Conservation (phyloP, 2,113 vertebrate species). For the Heteronetta atricapilla region DNA sequence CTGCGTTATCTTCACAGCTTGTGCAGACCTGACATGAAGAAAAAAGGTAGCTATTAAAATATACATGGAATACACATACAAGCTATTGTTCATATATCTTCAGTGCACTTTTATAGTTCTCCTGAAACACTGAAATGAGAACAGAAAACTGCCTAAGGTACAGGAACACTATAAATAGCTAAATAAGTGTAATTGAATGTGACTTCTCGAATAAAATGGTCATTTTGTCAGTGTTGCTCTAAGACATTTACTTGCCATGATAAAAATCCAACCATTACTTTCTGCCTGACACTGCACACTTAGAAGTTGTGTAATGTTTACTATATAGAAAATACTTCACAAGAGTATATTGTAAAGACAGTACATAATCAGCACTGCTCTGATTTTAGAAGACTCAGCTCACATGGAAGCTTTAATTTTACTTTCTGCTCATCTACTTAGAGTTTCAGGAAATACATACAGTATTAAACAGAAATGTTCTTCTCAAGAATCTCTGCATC, state of each 20-base stretch:
- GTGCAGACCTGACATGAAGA: slow-evolving; percentile 86
- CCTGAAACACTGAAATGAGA: background rate
- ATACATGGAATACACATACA: background rate
- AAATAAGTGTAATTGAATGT: background rate
- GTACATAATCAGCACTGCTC: background rate
- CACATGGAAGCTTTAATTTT: background rate
- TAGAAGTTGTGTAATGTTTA: background rate
- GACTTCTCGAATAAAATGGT: slow-evolving; percentile 23
- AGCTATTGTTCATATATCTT: background rate
- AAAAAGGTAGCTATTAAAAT: background rate
- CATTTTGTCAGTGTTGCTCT: background rate
- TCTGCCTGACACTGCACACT: background rate
- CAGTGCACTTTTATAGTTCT: background rate
- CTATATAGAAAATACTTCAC: background rate
- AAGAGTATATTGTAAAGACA: background rate
- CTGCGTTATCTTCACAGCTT: slow-evolving; percentile 97
- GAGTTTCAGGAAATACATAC: background rate
- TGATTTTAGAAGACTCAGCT: slow-evolving; percentile 7
- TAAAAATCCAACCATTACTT: background rate
- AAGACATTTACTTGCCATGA: background rate
- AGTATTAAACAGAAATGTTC: background rate
- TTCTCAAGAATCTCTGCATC: background rate
- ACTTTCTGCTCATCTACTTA: background rate
- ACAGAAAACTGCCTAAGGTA: background rate
- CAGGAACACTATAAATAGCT: background rate